A percentile compares a stretch with the other conserved stretches of the same genome.
phyloP scores from a whole-genome alignment of 2,113 vertebrate species.

The Tiliqua scincoides region DNA sequence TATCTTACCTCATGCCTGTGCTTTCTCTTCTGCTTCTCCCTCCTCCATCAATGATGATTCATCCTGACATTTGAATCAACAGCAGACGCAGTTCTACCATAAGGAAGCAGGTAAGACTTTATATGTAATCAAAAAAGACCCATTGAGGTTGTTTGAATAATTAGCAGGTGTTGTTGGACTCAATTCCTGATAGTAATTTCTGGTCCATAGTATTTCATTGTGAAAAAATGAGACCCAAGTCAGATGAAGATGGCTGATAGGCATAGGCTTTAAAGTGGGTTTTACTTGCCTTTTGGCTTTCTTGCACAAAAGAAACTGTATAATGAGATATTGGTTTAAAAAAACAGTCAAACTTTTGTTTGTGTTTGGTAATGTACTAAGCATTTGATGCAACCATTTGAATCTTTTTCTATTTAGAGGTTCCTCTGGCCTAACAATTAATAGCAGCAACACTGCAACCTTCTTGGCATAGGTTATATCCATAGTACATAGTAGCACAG shows the following conservation, averaged over 20 bases:
- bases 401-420: background rate
- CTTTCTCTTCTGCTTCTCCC: constrained; percentile 51
- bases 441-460: background rate
- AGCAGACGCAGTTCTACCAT: constrained; percentile 88
- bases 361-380: background rate
- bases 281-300: background rate
- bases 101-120: constrained; percentile 90
- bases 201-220: background rate
- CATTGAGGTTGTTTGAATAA: background rate
- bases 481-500: background rate
- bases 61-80: constrained; percentile 52
- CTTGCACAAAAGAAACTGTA: background rate
- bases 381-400: background rate
- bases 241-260: background rate
- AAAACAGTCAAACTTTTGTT: background rate
- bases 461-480: background rate
- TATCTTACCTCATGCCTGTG: constrained; percentile 39
- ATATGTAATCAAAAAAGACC: background rate
- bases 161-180: background rate
- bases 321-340: background rate
- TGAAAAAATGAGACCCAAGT: background rate
- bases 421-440: background rate
- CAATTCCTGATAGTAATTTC: background rate
- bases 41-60: constrained; percentile 24
- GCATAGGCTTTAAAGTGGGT: background rate